Percentiles rank a stretch among this genome's conserved stretches.
phyloP scores from a whole-genome alignment of 2,888 invertebrate species.

The Biston stratarius region DNA sequence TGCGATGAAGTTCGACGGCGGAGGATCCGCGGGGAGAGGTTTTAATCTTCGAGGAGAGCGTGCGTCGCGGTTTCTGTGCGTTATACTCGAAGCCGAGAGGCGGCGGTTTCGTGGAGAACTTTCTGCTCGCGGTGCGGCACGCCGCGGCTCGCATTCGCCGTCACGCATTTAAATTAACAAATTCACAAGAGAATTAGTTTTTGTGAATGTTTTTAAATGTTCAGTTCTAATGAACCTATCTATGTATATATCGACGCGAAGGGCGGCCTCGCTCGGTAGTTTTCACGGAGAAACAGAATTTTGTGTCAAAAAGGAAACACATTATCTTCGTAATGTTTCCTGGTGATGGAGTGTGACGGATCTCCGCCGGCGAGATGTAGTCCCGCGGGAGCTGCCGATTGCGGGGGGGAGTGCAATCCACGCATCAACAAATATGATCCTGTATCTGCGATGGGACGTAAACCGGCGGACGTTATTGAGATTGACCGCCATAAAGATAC shows the following conservation, averaged over 20 bases:
- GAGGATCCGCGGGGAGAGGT: constrained; percentile 53
- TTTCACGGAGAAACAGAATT: constrained; percentile 10
- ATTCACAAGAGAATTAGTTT: not conserved
- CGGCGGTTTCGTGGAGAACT: constrained; percentile 19
- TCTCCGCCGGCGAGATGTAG: constrained; percentile 5
- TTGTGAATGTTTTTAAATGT: not conserved
- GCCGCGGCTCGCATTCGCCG: constrained; percentile 9
- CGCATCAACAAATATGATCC: constrained; percentile 48
- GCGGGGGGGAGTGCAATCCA: constrained; percentile 27
- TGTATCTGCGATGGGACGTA: constrained; percentile 53
- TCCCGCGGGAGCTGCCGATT: constrained; percentile 8
- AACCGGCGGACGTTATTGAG: constrained; percentile 52
- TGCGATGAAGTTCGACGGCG: constrained; percentile 63
- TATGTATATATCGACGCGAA: no score
- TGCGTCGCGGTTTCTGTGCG: constrained; percentile 48
- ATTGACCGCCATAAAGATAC: constrained; percentile 62
- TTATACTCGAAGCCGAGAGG: constrained; percentile 47
- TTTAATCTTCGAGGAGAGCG: constrained; percentile 51
- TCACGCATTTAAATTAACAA: not conserved
- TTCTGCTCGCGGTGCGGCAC: constrained; percentile 10
- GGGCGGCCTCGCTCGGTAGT: not conserved
- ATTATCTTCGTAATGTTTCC: constrained; percentile 19
- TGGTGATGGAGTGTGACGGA: constrained; percentile 32
- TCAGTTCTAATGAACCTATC: not conserved
- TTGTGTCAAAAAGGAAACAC: constrained; percentile 2